Percentiles rank a stretch among this genome's conserved stretches.
Evolutionary conservation across 2,888 invertebrate species (phyloP).

Genomic region (Clitarchus hookeri): DNA sequence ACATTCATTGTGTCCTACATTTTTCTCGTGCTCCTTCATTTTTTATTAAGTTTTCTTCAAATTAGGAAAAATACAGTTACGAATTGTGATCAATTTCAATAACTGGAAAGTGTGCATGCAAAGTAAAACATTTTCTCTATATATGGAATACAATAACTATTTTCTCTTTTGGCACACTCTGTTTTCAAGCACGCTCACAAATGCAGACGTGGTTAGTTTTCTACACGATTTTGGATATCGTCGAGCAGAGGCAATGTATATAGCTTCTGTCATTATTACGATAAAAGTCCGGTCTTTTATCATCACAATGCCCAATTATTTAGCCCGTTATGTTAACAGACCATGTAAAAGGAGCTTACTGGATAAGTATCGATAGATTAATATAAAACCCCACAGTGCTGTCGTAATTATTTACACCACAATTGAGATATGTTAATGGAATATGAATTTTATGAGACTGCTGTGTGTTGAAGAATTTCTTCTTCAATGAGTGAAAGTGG

Average conservation of each 20-base stretch:
- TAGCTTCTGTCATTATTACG: neutral
- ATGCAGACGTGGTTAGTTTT: neutral
- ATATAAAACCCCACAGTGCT: neutral
- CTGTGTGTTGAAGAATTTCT: neutral
- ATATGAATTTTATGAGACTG: neutral
- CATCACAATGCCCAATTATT: neutral
- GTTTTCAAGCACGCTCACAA: neutral
- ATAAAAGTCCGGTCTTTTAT: neutral
- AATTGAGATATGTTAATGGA: neutral
- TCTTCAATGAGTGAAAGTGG: neutral
- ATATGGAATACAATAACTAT: constrained; percentile 2
- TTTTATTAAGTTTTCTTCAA: neutral
- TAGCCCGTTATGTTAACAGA: neutral
- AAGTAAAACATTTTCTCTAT: neutral
- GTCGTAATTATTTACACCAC: constrained; percentile 10
- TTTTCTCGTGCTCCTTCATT: neutral
- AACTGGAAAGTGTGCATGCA: constrained; percentile 1
- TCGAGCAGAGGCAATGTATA: neutral
- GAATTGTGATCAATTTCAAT: neutral
- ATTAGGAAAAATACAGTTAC: neutral
- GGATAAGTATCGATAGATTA: neutral
- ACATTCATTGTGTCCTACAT: neutral
- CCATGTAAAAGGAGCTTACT: constrained; percentile 12
- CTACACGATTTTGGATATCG: neutral
- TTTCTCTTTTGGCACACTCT: neutral